Evolutionary conservation across 1,140 invertebrate species (phyloP).

Genomic region (Amphibalanus amphitrite): DNA sequence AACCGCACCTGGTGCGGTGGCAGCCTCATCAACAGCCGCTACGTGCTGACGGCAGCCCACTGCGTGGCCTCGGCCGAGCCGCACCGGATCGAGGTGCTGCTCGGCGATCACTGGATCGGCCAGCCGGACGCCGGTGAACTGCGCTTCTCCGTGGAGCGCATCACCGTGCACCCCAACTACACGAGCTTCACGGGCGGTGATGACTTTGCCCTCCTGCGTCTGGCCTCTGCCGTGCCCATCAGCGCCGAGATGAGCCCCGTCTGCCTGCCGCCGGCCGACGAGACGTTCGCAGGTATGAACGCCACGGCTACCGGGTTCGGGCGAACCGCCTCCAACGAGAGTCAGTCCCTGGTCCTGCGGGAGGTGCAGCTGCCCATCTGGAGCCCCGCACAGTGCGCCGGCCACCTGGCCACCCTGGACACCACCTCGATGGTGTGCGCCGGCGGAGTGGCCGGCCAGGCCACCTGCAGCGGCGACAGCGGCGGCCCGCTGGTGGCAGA

Average conservation of each 20-base stretch:
- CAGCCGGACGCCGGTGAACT: not conserved
- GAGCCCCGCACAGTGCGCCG: constrained; percentile 3
- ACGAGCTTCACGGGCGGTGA: not conserved
- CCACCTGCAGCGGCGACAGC: constrained; percentile 5
- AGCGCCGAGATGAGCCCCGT: constrained; percentile 6
- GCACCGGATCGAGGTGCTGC: not conserved
- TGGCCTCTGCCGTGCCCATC: not conserved
- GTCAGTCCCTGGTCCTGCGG: not conserved
- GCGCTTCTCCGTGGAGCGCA: not conserved
- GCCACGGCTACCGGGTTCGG: constrained; percentile 7
- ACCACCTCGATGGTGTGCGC: constrained; percentile 45
- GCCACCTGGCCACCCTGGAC: not conserved
- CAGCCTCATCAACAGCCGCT: constrained; percentile 5
- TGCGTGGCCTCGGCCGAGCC: not conserved
- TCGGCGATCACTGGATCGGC: not conserved
- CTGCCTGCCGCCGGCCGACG: not conserved
- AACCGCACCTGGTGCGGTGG: constrained; percentile 9
- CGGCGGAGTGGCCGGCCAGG: constrained; percentile 25
- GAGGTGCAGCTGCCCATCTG: constrained; percentile 8
- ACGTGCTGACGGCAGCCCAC: constrained; percentile 8
- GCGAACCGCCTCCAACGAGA: not conserved
- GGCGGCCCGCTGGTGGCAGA: constrained; percentile 4
- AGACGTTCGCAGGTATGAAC: not conserved
- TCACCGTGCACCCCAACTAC: not conserved
- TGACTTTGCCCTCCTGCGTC: not conserved